These are phyloP conservation scores for Hormaphis cornu DNA, from an alignment of 1,140 invertebrate genomes.

Conservation along the genomic window DNA sequence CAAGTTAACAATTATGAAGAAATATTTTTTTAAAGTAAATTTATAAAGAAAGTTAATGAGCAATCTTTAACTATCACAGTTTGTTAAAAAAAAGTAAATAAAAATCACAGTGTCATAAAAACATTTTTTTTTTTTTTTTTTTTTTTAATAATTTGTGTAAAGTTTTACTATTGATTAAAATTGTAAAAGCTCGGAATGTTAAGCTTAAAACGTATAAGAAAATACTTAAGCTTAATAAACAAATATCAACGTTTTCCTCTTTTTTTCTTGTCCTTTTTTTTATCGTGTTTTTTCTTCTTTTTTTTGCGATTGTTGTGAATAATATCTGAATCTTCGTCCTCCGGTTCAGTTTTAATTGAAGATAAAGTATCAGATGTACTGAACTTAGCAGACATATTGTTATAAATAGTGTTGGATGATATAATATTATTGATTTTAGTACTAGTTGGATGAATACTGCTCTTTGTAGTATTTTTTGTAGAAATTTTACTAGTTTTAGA, in stretches of 20 bases:
- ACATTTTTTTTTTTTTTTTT: too few relatives aligned
- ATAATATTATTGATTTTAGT: neutral
- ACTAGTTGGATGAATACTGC: neutral
- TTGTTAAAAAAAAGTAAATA: conserved; percentile 27
- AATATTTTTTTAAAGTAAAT: neutral
- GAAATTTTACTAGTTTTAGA: neutral
- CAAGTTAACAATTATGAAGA: neutral
- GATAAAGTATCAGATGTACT: neutral
- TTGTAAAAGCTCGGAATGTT: conserved; percentile 25
- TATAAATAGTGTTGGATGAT: neutral
- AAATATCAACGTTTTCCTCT: conserved; percentile 20
- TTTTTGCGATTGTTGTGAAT: conserved; percentile 15
- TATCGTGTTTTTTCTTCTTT: conserved; percentile 23
- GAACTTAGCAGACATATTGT: neutral
- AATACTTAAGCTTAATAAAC: neutral
- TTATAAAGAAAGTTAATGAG: conserved; percentile 16
- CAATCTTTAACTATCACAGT: conserved; percentile 29
- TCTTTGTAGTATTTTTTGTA: neutral
- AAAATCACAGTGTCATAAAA: conserved; percentile 23
- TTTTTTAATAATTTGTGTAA: neutral
- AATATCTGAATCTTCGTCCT: neutral
- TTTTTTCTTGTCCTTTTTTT: conserved; percentile 25
- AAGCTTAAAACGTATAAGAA: neutral
- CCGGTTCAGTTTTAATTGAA: neutral
- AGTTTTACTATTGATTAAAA: neutral